Percentiles rank a stretch among this genome's conserved stretches.
phyloP scores from a whole-genome alignment of 1,140 invertebrate genomes.

The Phocides pigmalion region DNA sequence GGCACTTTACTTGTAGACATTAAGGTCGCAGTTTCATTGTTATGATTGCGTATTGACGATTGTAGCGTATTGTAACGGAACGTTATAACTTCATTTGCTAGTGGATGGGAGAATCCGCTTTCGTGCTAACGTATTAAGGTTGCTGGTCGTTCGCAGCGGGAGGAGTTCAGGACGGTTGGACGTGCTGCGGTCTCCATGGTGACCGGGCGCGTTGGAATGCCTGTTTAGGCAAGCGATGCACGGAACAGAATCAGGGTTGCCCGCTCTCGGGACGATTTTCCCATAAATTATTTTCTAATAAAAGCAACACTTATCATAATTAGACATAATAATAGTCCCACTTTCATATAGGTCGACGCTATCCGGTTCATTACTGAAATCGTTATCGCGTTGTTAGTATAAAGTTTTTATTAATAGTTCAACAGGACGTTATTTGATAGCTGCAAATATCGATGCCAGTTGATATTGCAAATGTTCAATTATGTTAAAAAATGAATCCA shows the following conservation, averaged over 20 bases:
- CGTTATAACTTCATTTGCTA: slow-evolving; percentile 77
- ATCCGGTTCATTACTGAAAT: not conserved
- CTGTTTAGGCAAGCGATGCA: slow-evolving; percentile 50
- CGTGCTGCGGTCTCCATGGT: slow-evolving; percentile 69
- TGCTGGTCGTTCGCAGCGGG: slow-evolving; percentile 54
- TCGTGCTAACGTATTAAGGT: slow-evolving; percentile 54
- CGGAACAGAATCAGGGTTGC: slow-evolving; percentile 60
- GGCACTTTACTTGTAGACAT: slow-evolving; percentile 69
- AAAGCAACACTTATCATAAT: slow-evolving; percentile 40
- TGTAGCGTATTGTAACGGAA: slow-evolving; percentile 67
- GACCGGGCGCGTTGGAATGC: slow-evolving; percentile 73
- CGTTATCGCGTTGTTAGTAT: slow-evolving; percentile 9
- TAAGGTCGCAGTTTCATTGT: slow-evolving; percentile 81
- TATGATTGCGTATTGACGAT: slow-evolving; percentile 70
- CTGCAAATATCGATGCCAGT: not conserved
- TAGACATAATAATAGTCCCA: slow-evolving; percentile 26
- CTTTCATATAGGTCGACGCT: slow-evolving; percentile 15
- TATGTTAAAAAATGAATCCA: slow-evolving; percentile 14
- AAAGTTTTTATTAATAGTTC: slow-evolving; percentile 17
- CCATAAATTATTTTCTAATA: slow-evolving; percentile 63
- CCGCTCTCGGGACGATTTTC: slow-evolving; percentile 62
- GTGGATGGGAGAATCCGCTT: slow-evolving; percentile 60
- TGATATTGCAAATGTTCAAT: slow-evolving; percentile 6
- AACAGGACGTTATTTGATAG: slow-evolving; percentile 6
- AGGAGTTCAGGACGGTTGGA: slow-evolving; percentile 43